These are phyloP conservation scores for Tretioscincus oriximinensis DNA, from an alignment of 2,113 vertebrate species.

Conservation along the genomic window DNA sequence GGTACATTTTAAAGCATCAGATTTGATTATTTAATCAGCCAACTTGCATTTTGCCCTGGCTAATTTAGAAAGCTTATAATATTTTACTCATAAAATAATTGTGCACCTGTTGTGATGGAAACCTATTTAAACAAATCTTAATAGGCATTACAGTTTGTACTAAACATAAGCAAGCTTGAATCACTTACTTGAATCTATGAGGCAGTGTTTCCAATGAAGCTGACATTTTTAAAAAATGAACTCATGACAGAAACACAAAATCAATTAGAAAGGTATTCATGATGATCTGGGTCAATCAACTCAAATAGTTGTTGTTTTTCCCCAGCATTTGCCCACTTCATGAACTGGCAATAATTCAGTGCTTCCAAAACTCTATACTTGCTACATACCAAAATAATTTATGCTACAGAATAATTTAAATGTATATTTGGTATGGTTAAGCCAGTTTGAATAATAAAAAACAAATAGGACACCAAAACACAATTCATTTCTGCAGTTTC, in stretches of 20 bases:
- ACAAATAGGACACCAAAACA: conserved; percentile 51
- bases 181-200: conserved; percentile 28
- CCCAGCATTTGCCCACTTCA: background rate
- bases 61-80: conserved; percentile 83
- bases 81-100: conserved; percentile 85
- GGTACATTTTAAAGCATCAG: conserved; percentile 79
- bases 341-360: background rate
- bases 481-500: background rate
- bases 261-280: conserved; percentile 8
- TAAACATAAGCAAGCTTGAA: conserved; percentile 57
- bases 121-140: conserved; percentile 79
- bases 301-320: background rate
- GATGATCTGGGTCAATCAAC: background rate
- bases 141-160: conserved; percentile 63
- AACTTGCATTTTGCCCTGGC: conserved; percentile 79
- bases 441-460: conserved; percentile 52
- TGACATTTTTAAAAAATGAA: conserved; percentile 17
- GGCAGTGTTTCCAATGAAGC: conserved; percentile 55
- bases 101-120: conserved; percentile 82
- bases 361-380: background rate
- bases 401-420: conserved; percentile 10
- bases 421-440: conserved; percentile 33
- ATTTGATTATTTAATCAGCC: conserved; percentile 85
- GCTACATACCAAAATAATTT: background rate
- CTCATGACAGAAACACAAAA: background rate